phyloP scores from a whole-genome alignment of 1,140 invertebrate species.

The Ceratoteleas bidentatus region DNA sequence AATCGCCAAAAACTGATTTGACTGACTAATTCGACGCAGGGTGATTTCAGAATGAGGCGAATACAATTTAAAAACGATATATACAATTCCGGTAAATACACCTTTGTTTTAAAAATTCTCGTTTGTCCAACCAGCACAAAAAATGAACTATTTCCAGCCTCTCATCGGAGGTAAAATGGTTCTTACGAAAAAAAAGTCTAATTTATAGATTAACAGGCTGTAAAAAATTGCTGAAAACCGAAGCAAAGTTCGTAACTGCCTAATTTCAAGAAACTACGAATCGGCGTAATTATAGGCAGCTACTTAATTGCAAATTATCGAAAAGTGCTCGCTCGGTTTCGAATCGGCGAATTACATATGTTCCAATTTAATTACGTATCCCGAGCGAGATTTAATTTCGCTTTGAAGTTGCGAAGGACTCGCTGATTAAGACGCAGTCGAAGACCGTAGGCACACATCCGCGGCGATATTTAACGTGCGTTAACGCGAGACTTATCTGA shows the following conservation, averaged over 20 bases:
- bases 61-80: too few species aligned
- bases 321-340: constrained; percentile 58
- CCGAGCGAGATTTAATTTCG: constrained; percentile 60
- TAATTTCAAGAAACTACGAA: too few species aligned
- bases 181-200: too few species aligned
- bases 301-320: constrained; percentile 63
- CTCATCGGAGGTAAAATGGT: too few species aligned
- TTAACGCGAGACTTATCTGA: constrained; percentile 52
- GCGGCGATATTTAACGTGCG: constrained; percentile 50
- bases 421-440: constrained; percentile 59
- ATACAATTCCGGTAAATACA: too few species aligned
- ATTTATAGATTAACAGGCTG: too few species aligned
- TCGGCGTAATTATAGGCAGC: constrained; percentile 29
- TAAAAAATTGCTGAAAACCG: too few species aligned
- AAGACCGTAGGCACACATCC: constrained; percentile 29
- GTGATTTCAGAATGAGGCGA: too few species aligned
- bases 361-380: constrained; percentile 68
- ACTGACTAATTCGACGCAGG: neutral
- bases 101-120: too few species aligned
- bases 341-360: constrained; percentile 59
- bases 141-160: too few species aligned
- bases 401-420: constrained; percentile 55
- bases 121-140: too few species aligned
- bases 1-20: constrained; percentile 31
- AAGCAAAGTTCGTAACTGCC: too few species aligned